Evolutionary conservation across 2,113 vertebrate genomes (phyloP).

Genomic region (Camelus bactrianus): DNA sequence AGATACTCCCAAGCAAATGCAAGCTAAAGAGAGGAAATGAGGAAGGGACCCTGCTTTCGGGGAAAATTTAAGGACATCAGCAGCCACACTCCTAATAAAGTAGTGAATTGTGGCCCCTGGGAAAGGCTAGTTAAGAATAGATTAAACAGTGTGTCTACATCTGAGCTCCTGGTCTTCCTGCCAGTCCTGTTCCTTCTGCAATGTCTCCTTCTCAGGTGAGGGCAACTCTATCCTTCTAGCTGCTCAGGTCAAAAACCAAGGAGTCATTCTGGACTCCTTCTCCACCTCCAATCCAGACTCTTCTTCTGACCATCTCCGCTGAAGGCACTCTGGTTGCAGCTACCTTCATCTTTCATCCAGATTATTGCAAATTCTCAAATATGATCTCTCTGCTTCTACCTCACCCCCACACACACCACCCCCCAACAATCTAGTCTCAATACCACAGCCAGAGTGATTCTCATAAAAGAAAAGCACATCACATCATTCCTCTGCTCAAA

Average conservation of each 20-base stretch:
- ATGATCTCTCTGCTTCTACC: not conserved
- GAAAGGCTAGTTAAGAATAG: not conserved
- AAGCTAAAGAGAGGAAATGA: not conserved
- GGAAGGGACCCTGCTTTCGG: not conserved
- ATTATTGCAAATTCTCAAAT: not conserved
- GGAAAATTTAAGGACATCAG: not conserved
- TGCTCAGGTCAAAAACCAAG: not conserved
- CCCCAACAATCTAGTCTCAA: not conserved
- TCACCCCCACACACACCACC: not conserved
- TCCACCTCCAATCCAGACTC: not conserved
- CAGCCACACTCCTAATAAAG: accelerated
- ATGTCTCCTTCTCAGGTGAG: not conserved
- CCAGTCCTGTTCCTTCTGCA: not conserved
- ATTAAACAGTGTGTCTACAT: not conserved
- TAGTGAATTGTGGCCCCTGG: not conserved
- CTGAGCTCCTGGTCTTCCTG: not conserved
- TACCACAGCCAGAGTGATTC: not conserved
- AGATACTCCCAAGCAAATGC: not conserved
- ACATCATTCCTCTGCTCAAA: not conserved
- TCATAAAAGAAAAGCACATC: not conserved
- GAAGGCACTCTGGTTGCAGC: accelerated
- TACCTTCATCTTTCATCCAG: too few relatives aligned
- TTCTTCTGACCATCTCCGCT: not conserved
- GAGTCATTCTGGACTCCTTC: not conserved
- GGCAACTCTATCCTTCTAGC: not conserved